phyloP scores from a whole-genome alignment of 2,113 vertebrate genomes.

The Nyctereutes procyonoides region DNA sequence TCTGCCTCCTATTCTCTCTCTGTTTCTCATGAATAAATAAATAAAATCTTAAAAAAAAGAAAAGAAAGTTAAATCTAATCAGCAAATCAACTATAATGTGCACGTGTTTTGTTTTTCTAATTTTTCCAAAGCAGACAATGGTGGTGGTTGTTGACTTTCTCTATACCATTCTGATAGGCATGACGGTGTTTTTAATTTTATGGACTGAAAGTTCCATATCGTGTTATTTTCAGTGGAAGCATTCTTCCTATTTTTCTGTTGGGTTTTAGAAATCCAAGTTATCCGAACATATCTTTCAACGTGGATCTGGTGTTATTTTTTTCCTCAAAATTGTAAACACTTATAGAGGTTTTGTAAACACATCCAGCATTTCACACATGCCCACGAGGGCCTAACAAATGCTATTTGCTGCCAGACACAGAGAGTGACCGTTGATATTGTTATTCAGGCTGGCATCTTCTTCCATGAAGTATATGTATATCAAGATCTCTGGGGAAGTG shows the following conservation, averaged over 20 bases:
- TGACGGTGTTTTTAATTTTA: conserved; percentile 14
- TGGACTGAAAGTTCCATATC: conserved; percentile 16
- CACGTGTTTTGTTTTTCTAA: conserved; percentile 5
- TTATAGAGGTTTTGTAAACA: conserved; percentile 24
- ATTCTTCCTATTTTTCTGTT: not conserved
- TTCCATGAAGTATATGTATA: not conserved
- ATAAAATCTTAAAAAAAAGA: too few species aligned
- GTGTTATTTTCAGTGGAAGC: not conserved
- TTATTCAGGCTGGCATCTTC: not conserved
- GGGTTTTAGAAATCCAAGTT: conserved; percentile 13
- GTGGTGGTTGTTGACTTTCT: conserved; percentile 9
- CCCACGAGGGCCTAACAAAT: not conserved
- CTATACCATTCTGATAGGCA: not conserved
- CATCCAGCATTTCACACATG: not conserved
- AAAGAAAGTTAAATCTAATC: conserved; percentile 15
- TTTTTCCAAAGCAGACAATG: not conserved
- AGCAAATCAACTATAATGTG: not conserved
- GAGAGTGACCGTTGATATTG: not conserved
- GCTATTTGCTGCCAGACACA: conserved; percentile 18
- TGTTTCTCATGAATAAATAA: too few species aligned
- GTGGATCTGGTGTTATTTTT: not conserved
- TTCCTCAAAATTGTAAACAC: not conserved
- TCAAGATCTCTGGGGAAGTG: not conserved
- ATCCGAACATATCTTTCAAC: not conserved
- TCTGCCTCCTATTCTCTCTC: too few species aligned